Evolutionary conservation across 2,797 vertebrate species (phyloP).

Genomic region (Melanotaenia trifasciata): DNA sequence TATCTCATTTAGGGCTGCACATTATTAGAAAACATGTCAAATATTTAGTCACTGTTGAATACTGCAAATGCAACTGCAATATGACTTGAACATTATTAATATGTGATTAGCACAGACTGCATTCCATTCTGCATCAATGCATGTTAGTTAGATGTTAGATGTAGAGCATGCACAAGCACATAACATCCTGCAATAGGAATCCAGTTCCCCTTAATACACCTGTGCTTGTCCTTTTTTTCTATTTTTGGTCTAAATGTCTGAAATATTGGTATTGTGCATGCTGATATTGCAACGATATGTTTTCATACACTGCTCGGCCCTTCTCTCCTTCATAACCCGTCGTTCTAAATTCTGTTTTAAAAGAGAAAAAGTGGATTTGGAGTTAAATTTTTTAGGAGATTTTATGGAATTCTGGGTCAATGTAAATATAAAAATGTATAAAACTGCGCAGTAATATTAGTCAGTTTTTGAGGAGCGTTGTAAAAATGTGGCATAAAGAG

Average conservation of each 20-base stretch:
- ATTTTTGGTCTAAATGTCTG: no score
- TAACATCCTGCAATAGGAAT: background rate
- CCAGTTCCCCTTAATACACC: background rate
- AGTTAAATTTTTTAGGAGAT: no score
- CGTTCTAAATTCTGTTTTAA: background rate
- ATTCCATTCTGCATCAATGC: no score
- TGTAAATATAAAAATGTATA: background rate
- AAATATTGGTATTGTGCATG: no score
- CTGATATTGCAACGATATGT: no score
- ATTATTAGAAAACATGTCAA: background rate
- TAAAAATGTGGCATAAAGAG: background rate
- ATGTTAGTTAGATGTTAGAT: no score
- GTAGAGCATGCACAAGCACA: no score
- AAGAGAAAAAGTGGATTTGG: no score
- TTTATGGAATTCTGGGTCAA: background rate
- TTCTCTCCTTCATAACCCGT: no score
- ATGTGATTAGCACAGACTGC: no score
- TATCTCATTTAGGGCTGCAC: no score
- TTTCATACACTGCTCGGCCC: no score
- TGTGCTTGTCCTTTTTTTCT: background rate
- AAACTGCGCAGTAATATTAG: background rate
- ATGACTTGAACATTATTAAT: background rate
- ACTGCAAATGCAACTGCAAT: background rate
- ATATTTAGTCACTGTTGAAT: background rate
- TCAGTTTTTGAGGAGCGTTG: background rate